These are phyloP conservation scores for Mayetiola destructor DNA, from an alignment of 2,888 invertebrate genomes.

Conservation along the genomic window DNA sequence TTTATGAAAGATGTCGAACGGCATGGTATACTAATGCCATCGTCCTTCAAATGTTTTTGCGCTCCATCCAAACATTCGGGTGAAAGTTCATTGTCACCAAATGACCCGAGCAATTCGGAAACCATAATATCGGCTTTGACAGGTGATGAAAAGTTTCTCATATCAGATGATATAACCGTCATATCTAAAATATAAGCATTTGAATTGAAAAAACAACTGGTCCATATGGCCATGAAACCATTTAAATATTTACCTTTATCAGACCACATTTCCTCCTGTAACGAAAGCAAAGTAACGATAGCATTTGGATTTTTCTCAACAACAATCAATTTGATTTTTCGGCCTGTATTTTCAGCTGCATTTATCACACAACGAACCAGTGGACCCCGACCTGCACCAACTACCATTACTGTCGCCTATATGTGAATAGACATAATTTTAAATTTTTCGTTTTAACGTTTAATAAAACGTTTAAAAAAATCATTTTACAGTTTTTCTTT, in stretches of 20 bases:
- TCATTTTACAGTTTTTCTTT: constrained; percentile 38
- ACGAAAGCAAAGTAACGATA: constrained; percentile 63
- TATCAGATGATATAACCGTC: constrained; percentile 67
- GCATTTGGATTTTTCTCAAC: constrained; percentile 98
- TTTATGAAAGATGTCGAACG: constrained; percentile 81
- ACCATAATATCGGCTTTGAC: constrained; percentile 89
- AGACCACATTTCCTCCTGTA: constrained; percentile 64
- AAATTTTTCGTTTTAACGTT: too few relatives aligned
- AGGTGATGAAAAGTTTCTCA: constrained; percentile 66
- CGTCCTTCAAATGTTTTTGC: constrained; percentile 65
- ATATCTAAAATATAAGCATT: constrained; percentile 39
- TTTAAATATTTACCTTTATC: constrained; percentile 36
- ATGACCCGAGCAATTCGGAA: constrained; percentile 89
- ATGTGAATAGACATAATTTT: too few relatives aligned
- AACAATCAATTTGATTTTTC: constrained; percentile 72
- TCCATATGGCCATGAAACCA: too few relatives aligned
- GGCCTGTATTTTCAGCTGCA: constrained; percentile 55
- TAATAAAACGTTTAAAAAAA: too few relatives aligned
- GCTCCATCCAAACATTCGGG: constrained; percentile 97
- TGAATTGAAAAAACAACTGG: neutral
- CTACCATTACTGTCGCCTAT: constrained; percentile 52
- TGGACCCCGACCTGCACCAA: constrained; percentile 92
- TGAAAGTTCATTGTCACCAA: constrained; percentile 97
- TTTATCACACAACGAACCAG: constrained; percentile 77
- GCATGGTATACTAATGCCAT: constrained; percentile 82